phyloP scores from a whole-genome alignment of 2,797 vertebrate genomes.

The Arnoldichthys spilopterus region DNA sequence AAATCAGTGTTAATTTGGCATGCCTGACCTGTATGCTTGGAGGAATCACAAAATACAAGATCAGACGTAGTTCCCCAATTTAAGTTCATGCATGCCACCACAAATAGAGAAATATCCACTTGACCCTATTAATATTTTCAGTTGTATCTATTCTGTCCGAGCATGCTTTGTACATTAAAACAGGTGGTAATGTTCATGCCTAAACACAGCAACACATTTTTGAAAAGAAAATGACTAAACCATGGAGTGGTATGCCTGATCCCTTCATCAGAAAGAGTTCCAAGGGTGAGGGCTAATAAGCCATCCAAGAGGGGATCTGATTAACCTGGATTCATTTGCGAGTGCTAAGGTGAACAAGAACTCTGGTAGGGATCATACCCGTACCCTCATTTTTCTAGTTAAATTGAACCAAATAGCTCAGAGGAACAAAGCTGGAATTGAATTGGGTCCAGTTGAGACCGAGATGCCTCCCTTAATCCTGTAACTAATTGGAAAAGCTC shows the following conservation, averaged over 20 bases:
- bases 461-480: conserved; percentile 42
- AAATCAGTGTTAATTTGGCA: conserved; percentile 9
- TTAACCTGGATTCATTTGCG: conserved; percentile 8
- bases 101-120: too few relatives aligned
- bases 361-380: conserved; percentile 20
- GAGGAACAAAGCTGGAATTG: conserved; percentile 34
- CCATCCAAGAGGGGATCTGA: conserved; percentile 19
- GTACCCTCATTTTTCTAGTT: conserved; percentile 10
- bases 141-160: not conserved
- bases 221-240: not conserved
- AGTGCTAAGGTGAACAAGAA: conserved; percentile 37
- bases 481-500: conserved; percentile 47
- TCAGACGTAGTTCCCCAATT: not conserved
- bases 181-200: not conserved
- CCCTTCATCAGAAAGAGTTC: not conserved
- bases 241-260: not conserved
- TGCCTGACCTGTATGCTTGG: conserved; percentile 7
- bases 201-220: not conserved
- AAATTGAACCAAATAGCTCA: conserved; percentile 35
- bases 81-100: not conserved
- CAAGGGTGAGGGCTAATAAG: not conserved
- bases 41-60: not conserved
- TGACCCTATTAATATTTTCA: not conserved
- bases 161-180: not conserved
- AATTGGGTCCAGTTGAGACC: conserved; percentile 41